Conservation (phyloP, 1,140 invertebrate genomes). For the Drosophila mayri region DNA sequence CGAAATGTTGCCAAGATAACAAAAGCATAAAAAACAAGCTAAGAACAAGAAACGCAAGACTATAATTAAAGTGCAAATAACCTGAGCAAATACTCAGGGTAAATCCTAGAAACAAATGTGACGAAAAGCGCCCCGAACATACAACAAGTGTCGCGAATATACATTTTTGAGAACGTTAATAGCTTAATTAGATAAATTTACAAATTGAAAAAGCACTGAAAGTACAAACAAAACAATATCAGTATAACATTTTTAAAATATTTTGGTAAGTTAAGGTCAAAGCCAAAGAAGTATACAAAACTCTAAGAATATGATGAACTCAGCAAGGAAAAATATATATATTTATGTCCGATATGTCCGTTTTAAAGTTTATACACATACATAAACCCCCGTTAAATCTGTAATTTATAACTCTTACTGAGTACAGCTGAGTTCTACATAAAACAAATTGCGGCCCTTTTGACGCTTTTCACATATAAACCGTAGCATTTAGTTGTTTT, state of each 20-base stretch:
- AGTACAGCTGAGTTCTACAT: constrained; percentile 53
- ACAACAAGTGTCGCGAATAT: constrained; percentile 40
- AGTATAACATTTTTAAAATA: constrained; percentile 30
- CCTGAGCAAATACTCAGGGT: constrained; percentile 37
- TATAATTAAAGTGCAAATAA: constrained; percentile 28
- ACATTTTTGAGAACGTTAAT: constrained; percentile 27
- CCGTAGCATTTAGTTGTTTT: constrained; percentile 79
- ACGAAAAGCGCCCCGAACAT: constrained; percentile 25
- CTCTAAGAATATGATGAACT: constrained; percentile 26
- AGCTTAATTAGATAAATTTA: constrained; percentile 34
- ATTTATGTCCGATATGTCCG: constrained; percentile 2
- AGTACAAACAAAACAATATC: constrained; percentile 39
- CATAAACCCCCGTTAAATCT: too few species aligned
- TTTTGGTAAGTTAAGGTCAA: constrained; percentile 77
- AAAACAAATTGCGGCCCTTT: constrained; percentile 47
- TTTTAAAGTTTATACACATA: too few species aligned
- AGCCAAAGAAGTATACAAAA: constrained; percentile 17
- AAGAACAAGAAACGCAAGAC: constrained; percentile 18
- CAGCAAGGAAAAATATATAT: constrained; percentile 10
- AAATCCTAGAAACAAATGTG: constrained; percentile 20
- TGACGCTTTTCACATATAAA: constrained; percentile 61
- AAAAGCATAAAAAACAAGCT: constrained; percentile 14
- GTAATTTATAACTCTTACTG: background rate
- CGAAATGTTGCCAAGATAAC: constrained; percentile 17
- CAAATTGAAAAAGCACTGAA: constrained; percentile 42